phyloP scores from a whole-genome alignment of 2,888 invertebrate genomes.

The Luperina testacea region DNA sequence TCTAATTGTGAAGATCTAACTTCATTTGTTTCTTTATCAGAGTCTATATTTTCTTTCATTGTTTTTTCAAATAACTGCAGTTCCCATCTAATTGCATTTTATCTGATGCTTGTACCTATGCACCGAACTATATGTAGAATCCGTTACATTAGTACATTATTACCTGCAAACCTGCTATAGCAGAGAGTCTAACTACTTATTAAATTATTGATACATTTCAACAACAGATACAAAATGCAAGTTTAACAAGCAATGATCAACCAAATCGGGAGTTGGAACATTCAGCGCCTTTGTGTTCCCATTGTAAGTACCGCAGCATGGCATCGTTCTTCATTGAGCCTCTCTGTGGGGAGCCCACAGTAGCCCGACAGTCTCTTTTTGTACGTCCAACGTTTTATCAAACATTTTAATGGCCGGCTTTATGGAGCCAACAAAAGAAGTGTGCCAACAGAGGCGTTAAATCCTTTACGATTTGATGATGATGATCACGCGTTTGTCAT shows the following conservation, averaged over 20 bases:
- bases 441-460: slow-evolving; percentile 90
- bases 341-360: slow-evolving; percentile 86
- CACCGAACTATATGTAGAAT: slow-evolving; percentile 31
- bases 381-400: slow-evolving; percentile 88
- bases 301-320: slow-evolving; percentile 84
- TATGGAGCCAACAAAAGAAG: slow-evolving; percentile 89
- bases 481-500: slow-evolving; percentile 88
- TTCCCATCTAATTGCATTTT: slow-evolving; percentile 56
- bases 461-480: slow-evolving; percentile 90
- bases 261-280: slow-evolving; percentile 78
- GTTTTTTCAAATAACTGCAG: slow-evolving; percentile 42
- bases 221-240: slow-evolving; percentile 67
- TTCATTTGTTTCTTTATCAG: slow-evolving; percentile 44
- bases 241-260: slow-evolving; percentile 79
- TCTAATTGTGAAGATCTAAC: slow-evolving; percentile 24
- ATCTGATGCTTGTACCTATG: slow-evolving; percentile 57
- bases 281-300: slow-evolving; percentile 74
- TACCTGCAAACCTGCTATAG: slow-evolving; percentile 30
- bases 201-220: slow-evolving; percentile 64
- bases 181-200: slow-evolving; percentile 47
- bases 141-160: slow-evolving; percentile 35
- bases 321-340: slow-evolving; percentile 82
- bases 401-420: slow-evolving; percentile 90
- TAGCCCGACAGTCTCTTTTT: slow-evolving; percentile 88
- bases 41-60: slow-evolving; percentile 43